These are phyloP conservation scores for Drosophila mercatorum DNA, from an alignment of 2,888 invertebrate species.

Conservation along the genomic window DNA sequence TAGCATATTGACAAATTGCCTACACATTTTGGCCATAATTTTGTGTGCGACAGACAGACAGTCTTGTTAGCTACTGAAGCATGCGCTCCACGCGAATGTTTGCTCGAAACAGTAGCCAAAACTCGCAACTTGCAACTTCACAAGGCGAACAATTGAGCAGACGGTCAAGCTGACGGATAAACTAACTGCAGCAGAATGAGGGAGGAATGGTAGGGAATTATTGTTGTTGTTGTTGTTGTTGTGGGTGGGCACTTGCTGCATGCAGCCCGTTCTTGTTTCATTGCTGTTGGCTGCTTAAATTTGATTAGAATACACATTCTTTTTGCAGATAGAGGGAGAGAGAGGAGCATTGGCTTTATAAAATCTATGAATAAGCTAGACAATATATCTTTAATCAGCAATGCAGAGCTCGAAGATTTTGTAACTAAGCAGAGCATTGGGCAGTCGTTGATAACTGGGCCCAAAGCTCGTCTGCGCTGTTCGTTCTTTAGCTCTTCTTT, in stretches of 20 bases:
- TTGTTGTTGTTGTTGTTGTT: constrained; percentile 12
- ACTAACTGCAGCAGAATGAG: not conserved
- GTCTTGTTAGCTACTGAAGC: constrained; percentile 66
- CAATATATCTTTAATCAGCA: no score
- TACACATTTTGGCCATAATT: constrained; percentile 76
- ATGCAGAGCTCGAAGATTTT: no score
- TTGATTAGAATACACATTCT: constrained; percentile 9
- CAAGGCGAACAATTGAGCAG: constrained; percentile 13
- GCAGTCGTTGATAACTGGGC: not conserved
- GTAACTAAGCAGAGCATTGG: not conserved
- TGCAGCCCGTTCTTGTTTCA: constrained; percentile 35
- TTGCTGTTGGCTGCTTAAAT: constrained; percentile 13
- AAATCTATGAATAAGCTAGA: no score
- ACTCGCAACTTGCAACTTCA: constrained; percentile 14
- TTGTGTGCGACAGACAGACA: constrained; percentile 23
- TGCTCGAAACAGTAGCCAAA: constrained; percentile 52
- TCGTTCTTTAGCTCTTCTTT: not conserved
- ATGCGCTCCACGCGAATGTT: constrained; percentile 67
- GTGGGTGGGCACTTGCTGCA: constrained; percentile 23
- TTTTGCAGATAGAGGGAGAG: not conserved
- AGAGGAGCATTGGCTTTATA: no score
- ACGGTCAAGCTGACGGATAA: not conserved
- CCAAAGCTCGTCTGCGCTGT: not conserved
- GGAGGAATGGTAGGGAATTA: not conserved
- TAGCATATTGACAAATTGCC: constrained; percentile 76